Conservation (phyloP, 2,113 vertebrate species). For the Phylloscopus trochilus region DNA sequence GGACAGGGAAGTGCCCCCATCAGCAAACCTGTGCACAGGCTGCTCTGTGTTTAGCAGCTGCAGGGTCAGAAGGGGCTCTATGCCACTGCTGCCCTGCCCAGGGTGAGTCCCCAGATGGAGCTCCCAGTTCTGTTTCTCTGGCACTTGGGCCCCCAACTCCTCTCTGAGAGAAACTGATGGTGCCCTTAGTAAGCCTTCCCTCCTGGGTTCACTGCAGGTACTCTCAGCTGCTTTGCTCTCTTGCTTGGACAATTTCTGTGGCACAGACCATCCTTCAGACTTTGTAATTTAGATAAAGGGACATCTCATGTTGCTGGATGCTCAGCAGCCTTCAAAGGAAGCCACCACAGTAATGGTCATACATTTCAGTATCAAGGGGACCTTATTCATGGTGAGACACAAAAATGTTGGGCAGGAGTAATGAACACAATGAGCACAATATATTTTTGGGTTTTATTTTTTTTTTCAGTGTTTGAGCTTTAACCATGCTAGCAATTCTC, state of each 20-base stretch:
- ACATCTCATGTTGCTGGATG: not conserved
- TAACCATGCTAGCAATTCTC: not conserved
- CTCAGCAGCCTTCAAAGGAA: not conserved
- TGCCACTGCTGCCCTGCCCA: not conserved
- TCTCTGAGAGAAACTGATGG: not conserved
- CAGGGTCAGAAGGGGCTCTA: not conserved
- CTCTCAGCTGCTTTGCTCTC: not conserved
- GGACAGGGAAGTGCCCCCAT: not conserved
- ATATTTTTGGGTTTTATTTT: not conserved
- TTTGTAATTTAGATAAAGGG: not conserved
- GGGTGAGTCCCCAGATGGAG: not conserved
- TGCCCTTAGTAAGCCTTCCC: not conserved
- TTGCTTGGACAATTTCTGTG: not conserved
- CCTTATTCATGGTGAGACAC: not conserved
- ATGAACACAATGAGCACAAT: not conserved
- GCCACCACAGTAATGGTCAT: not conserved
- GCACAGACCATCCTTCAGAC: not conserved
- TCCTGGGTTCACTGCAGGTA: not conserved
- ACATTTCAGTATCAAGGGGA: not conserved
- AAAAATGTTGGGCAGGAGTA: not conserved
- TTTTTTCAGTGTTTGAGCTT: not conserved
- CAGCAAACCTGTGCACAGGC: not conserved
- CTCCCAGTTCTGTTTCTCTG: not conserved
- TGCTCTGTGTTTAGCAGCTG: not conserved
- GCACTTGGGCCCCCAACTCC: not conserved